These are phyloP conservation scores for Caenorhabditis auriculariae DNA, from an alignment of 2,888 invertebrate genomes.

Conservation along the genomic window DNA sequence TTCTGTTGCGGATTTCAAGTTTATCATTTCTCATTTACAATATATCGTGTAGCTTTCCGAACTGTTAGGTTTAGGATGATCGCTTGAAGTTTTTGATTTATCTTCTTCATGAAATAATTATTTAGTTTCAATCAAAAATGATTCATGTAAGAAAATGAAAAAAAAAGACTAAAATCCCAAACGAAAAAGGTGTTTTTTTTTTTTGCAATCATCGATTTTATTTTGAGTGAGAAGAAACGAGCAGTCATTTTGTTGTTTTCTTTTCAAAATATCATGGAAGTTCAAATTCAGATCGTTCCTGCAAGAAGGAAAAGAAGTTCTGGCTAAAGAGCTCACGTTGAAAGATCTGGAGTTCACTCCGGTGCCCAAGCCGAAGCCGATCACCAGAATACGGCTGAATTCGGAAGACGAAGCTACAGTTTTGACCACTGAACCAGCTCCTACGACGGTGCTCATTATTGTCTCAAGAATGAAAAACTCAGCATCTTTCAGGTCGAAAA, in stretches of 20 bases:
- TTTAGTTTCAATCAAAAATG: background rate
- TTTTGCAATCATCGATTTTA: no score
- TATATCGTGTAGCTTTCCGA: background rate
- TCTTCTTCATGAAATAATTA: background rate
- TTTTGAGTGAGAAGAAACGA: no score
- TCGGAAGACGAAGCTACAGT: constrained; percentile 13
- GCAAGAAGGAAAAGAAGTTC: constrained; percentile 16
- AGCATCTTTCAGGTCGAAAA: no score
- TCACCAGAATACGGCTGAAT: constrained; percentile 5
- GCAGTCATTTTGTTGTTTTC: no score
- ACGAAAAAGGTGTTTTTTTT: no score
- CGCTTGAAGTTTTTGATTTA: background rate
- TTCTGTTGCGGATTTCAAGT: constrained; percentile 28
- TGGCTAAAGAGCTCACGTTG: constrained; percentile 17
- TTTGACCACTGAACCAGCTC: constrained; percentile 7
- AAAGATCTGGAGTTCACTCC: constrained; percentile 7
- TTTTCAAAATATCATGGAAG: background rate
- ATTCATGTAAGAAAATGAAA: background rate
- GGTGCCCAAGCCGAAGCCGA: constrained; percentile 18
- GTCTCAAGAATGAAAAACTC: no score
- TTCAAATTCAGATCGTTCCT: constrained; percentile 13
- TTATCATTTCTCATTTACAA: background rate
- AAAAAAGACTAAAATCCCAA: no score
- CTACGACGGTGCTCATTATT: no score
- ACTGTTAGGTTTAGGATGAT: background rate